Evolutionary conservation across 2,113 vertebrate species (phyloP), one percentile per base, ranked within the genome.

Genomic region (Myotis lucifugus): DNA sequence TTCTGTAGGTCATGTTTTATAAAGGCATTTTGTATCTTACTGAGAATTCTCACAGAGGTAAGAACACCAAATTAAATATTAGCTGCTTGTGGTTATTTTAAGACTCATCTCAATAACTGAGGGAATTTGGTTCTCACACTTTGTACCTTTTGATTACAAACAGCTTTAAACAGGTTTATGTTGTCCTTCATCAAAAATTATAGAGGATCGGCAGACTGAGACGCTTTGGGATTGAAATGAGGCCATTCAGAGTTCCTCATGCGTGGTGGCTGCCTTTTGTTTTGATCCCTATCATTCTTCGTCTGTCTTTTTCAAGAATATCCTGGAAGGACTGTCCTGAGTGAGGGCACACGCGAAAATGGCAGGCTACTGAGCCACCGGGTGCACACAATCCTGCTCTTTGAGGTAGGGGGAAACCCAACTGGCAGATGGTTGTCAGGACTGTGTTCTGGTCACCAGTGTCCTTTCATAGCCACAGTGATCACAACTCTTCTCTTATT

Each of bases 61-160:
- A 88, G 92, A 92, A 90, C 70, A 84, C 48, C 73, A 82, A 88
- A 95, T 96, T 96, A 91, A 96, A 83, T 95, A 90, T 95, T 97
- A 96, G 92, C 90, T 85, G 61, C 69, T 54, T 85, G 67, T 92
- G 93, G 87, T 93, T 96, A 94, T 96, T 97, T 96, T 95, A 93
- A 96, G 93, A 94, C 82, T 85, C 61, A n/a, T 85, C 73, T 97
- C 92, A 67, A 52, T 93, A 93, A 66, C 61, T 42, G 37, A 61
- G 89, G 85, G 67, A 82, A 86, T 90, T 85, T 69, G 46, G 88
- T 95, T 95, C 95, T 97, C 95, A 97, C 92, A 91, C 40, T 97
- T 79, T 97, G 97, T 97, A 92, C 96, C 94, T 96, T 96, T 93
- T 64, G 81, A 92, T 77, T 89, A 29, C 72, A 90, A 95, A 94